Conservation (phyloP, 2,888 invertebrate species). For the Caprella mutica region DNA sequence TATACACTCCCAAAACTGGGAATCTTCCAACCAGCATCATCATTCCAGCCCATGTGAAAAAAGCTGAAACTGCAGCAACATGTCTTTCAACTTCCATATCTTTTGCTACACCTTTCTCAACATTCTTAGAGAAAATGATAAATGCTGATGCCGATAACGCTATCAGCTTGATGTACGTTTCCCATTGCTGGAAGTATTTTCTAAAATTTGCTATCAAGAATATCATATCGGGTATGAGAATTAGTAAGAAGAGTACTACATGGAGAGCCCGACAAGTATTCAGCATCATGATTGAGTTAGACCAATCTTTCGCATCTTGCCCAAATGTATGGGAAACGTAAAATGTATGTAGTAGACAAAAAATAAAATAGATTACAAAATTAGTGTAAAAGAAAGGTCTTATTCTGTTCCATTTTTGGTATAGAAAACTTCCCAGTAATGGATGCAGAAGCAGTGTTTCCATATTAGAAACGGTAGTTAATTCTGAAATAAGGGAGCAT, state of each 20-base stretch:
- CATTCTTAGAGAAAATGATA: slow-evolving; percentile 39
- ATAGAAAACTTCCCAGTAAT: slow-evolving; percentile 48
- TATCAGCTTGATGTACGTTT: slow-evolving; percentile 47
- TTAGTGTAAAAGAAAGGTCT: slow-evolving; percentile 48
- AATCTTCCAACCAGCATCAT: slow-evolving; percentile 50
- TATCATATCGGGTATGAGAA: slow-evolving; percentile 23
- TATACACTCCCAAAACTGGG: slow-evolving; percentile 50
- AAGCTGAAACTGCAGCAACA: slow-evolving; percentile 46
- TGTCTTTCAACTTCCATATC: slow-evolving; percentile 41
- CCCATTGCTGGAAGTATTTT: slow-evolving; percentile 47
- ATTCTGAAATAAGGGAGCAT: slow-evolving; percentile 47
- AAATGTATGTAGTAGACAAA: slow-evolving; percentile 46
- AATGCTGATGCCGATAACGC: slow-evolving; percentile 44
- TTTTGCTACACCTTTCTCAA: slow-evolving; percentile 16
- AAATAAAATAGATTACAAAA: slow-evolving; percentile 45
- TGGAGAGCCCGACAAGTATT: slow-evolving; percentile 40
- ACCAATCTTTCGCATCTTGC: background rate
- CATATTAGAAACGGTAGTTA: slow-evolving; percentile 42
- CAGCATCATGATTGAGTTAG: background rate
- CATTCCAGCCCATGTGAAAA: slow-evolving; percentile 49
- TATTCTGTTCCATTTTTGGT: slow-evolving; percentile 49
- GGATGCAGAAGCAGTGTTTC: slow-evolving; percentile 48
- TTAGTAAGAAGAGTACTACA: slow-evolving; percentile 44
- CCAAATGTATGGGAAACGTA: slow-evolving; percentile 39
- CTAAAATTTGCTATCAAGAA: slow-evolving; percentile 34